A percentile compares a stretch with the other conserved stretches of the same genome.
These are phyloP conservation scores for Oscheius sp. DNA, from an alignment of 2,888 invertebrate species.

Conservation along the genomic window DNA sequence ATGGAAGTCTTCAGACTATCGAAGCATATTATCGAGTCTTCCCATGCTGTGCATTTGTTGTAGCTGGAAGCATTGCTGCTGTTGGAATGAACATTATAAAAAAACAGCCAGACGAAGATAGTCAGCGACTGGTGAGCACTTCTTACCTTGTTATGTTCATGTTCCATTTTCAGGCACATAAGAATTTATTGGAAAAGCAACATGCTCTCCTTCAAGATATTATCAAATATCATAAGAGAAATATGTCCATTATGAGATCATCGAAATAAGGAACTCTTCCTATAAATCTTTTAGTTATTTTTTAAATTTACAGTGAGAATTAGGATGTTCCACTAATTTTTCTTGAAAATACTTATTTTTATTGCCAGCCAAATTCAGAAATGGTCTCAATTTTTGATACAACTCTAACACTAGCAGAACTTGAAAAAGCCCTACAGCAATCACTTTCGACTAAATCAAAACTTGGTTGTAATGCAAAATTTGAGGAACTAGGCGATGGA, in stretches of 20 bases:
- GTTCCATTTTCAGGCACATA: constrained; percentile 26
- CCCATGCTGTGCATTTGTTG: constrained; percentile 23
- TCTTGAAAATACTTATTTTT: no score
- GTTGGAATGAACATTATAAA: constrained; percentile 30
- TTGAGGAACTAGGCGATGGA: constrained; percentile 23
- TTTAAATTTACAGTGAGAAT: no score
- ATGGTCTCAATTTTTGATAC: constrained; percentile 17
- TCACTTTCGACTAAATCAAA: not conserved
- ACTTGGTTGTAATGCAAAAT: constrained; percentile 9
- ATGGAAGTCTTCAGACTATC: constrained; percentile 1
- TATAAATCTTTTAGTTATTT: no score
- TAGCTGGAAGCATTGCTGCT: constrained; percentile 28
- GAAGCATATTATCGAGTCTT: constrained; percentile 32
- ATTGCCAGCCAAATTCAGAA: not conserved
- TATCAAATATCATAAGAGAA: constrained; percentile 25
- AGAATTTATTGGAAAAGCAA: constrained; percentile 34
- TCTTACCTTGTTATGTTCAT: not conserved
- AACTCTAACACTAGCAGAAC: not conserved
- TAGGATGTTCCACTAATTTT: no score
- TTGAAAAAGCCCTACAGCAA: constrained; percentile 14
- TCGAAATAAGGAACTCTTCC: no score
- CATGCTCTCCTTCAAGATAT: constrained; percentile 24
- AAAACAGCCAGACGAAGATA: constrained; percentile 12
- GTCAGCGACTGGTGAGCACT: not conserved
- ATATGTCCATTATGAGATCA: constrained; percentile 5